Percentiles rank a stretch among this genome's conserved stretches.
Evolutionary conservation across 2,888 invertebrate genomes (phyloP).

Genomic region (Drosophila bunnanda): DNA sequence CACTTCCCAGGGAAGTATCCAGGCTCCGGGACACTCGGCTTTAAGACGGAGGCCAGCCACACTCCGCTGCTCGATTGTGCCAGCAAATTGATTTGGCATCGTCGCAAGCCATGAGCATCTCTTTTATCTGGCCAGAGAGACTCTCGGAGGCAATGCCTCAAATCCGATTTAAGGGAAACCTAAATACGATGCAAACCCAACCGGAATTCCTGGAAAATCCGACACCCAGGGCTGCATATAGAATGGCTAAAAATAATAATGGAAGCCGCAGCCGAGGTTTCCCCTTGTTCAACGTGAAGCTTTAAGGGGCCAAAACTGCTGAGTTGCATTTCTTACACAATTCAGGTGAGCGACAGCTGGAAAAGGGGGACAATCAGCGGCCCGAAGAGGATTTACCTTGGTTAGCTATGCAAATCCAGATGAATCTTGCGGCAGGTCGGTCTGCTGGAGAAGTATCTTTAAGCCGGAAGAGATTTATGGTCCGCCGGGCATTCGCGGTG

Average conservation of each 20-base stretch:
- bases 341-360: constrained; percentile 18
- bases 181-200: constrained; percentile 18
- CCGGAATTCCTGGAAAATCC: constrained; percentile 35
- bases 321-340: constrained; percentile 45
- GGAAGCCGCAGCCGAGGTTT: neutral
- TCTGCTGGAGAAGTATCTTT: constrained; percentile 29
- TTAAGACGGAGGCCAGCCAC: constrained; percentile 15
- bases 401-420: constrained; percentile 64
- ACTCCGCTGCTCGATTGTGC: constrained; percentile 31
- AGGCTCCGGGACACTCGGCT: constrained; percentile 17
- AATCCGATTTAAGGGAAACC: constrained; percentile 33
- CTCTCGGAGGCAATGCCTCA: constrained; percentile 23
- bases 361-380: constrained; percentile 39
- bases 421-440: constrained; percentile 34
- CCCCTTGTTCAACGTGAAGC: neutral
- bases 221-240: neutral
- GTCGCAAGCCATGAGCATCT: constrained; percentile 8
- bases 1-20: constrained; percentile 5
- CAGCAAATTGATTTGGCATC: constrained; percentile 46
- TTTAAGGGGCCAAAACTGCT: constrained; percentile 43
- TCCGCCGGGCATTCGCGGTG: constrained; percentile 22
- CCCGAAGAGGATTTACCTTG: constrained; percentile 49
- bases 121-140: constrained; percentile 30
- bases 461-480: constrained; percentile 54
- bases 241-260: constrained; percentile 25